Conservation (phyloP, 2,797 vertebrate species). For the Gila robusta region DNA sequence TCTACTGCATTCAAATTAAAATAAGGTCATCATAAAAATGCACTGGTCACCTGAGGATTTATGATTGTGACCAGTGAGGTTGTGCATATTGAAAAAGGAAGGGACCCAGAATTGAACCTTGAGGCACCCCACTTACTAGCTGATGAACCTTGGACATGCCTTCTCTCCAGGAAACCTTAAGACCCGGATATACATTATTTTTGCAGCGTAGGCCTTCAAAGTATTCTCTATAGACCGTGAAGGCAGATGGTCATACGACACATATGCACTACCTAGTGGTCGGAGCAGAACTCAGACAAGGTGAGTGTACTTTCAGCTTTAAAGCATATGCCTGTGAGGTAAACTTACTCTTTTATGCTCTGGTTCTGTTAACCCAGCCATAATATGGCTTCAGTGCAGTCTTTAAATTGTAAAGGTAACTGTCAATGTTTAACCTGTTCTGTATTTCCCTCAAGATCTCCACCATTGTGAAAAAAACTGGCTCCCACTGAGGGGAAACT, state of each 20-base stretch:
- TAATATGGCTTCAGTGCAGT: not conserved
- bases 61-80: not conserved
- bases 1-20: not conserved
- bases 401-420: not conserved
- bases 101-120: not conserved
- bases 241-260: not conserved
- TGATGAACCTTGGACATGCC: not conserved
- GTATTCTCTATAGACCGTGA: not conserved
- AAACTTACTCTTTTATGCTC: not conserved
- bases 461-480: not conserved
- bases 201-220: not conserved
- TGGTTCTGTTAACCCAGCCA: not conserved
- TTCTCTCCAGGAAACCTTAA: not conserved
- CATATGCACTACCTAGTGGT: not conserved
- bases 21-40: not conserved
- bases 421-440: not conserved
- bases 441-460: not conserved
- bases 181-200: no score
- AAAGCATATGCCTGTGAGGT: not conserved
- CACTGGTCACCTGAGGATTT: not conserved
- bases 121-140: not conserved
- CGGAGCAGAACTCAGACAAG: not conserved
- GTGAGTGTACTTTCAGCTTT: not conserved
- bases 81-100: not conserved
- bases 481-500: not conserved